Conservation (phyloP, 1,140 invertebrate genomes). For the Zaprionus gabonicus region DNA sequence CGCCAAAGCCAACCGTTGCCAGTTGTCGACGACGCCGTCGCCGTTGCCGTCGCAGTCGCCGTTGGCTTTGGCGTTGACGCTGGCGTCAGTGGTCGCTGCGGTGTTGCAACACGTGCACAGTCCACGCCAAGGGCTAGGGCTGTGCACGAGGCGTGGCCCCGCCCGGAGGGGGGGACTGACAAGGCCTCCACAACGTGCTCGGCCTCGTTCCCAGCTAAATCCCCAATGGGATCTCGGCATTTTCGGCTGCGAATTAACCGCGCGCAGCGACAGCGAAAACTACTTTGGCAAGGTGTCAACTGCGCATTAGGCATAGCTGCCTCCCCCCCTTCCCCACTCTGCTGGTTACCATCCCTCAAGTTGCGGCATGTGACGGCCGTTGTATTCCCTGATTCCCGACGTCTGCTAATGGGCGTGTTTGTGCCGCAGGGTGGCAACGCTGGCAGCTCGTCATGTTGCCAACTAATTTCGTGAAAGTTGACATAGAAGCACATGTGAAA, state of each 20-base stretch:
- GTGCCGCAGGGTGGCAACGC: slow-evolving; percentile 42
- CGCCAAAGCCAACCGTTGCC: slow-evolving; percentile 37
- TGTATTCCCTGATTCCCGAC: slow-evolving; percentile 24
- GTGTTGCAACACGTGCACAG: slow-evolving; percentile 62
- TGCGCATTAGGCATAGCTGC: slow-evolving; percentile 63
- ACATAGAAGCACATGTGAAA: slow-evolving; percentile 81
- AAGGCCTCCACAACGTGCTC: neutral
- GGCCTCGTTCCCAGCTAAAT: slow-evolving; percentile 53
- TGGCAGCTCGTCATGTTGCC: slow-evolving; percentile 83
- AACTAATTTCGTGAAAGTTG: slow-evolving; percentile 83
- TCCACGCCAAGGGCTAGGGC: neutral
- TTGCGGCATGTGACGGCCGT: neutral
- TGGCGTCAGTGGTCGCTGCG: slow-evolving; percentile 37
- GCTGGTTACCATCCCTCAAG: neutral
- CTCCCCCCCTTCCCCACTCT: slow-evolving; percentile 6
- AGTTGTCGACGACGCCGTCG: slow-evolving; percentile 30
- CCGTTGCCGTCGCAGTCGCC: neutral
- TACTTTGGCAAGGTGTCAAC: slow-evolving; percentile 81
- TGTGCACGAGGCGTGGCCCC: slow-evolving; percentile 19
- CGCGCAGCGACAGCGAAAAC: slow-evolving; percentile 68
- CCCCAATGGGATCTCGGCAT: slow-evolving; percentile 52
- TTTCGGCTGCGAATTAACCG: slow-evolving; percentile 57
- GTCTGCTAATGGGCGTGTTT: slow-evolving; percentile 70
- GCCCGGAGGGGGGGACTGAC: neutral
- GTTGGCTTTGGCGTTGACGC: neutral